These are phyloP conservation scores for Phaonia tiefii DNA, from an alignment of 2,888 invertebrate species.

Conservation along the genomic window DNA sequence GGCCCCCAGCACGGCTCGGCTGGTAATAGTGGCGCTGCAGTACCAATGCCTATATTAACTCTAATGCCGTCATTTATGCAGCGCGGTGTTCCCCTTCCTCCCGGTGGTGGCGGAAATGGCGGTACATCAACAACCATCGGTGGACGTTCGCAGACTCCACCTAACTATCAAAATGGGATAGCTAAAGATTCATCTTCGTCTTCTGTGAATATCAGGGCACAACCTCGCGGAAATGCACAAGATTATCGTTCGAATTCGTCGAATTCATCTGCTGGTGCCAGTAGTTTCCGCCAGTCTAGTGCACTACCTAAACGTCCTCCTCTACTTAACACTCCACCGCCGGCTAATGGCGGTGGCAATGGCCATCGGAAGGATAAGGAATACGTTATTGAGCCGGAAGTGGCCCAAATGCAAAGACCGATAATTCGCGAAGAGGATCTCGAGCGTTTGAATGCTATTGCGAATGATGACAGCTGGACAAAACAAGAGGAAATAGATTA, in stretches of 20 bases:
- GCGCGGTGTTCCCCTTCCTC: slow-evolving; percentile 75
- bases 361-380: slow-evolving; percentile 75
- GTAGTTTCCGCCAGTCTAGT: slow-evolving; percentile 75
- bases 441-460: slow-evolving; percentile 94
- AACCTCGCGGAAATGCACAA: slow-evolving; percentile 62
- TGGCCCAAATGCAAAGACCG: slow-evolving; percentile 88
- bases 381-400: slow-evolving; percentile 81
- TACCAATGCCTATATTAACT: slow-evolving; percentile 86
- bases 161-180: slow-evolving; percentile 77
- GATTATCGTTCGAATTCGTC: slow-evolving; percentile 71
- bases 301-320: slow-evolving; percentile 77
- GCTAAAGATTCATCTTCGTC: slow-evolving; percentile 61
- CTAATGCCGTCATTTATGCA: slow-evolving; percentile 90
- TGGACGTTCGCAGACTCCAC: slow-evolving; percentile 66
- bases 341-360: slow-evolving; percentile 58
- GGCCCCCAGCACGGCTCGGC: slow-evolving; percentile 80
- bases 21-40: slow-evolving; percentile 74
- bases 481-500: slow-evolving; percentile 96
- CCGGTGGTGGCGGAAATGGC: slow-evolving; percentile 64
- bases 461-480: slow-evolving; percentile 95
- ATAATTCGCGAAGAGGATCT: slow-evolving; percentile 97
- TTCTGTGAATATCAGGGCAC: slow-evolving; percentile 52
- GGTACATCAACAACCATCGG: slow-evolving; percentile 63
- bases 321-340: slow-evolving; percentile 72
- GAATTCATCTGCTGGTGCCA: slow-evolving; percentile 64